These are phyloP conservation scores for Dysidea cf. avara DNA, from an alignment of 37 sponge, comb jelly and placozoan species.

Conservation along the genomic window DNA sequence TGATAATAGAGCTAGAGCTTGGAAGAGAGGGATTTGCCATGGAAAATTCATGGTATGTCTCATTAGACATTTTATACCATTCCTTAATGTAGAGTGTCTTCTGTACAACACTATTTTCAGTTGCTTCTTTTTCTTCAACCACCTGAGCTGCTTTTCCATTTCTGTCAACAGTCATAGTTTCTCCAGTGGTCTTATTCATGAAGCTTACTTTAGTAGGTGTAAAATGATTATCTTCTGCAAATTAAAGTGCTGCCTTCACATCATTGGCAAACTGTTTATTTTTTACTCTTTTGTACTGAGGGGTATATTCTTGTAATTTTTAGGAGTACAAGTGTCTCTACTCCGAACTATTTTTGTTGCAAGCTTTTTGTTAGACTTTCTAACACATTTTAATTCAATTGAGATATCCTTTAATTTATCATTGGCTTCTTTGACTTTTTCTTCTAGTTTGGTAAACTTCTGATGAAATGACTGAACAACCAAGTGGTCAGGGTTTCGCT, in stretches of 20 bases:
- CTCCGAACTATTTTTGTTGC: too few relatives aligned
- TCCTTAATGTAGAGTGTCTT: background rate
- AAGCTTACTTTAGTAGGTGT: background rate
- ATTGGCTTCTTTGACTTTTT: background rate
- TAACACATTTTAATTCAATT: background rate
- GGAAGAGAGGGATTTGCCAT: conserved; percentile 5
- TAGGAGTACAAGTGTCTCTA: background rate
- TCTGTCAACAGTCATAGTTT: background rate
- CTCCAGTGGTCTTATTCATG: background rate
- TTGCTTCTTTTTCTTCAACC: background rate
- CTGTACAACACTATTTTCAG: background rate
- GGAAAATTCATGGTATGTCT: too few relatives aligned
- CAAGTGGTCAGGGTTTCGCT: too few relatives aligned
- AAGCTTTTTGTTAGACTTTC: too few relatives aligned
- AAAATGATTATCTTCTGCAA: background rate
- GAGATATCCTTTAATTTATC: background rate
- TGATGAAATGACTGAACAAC: too few relatives aligned
- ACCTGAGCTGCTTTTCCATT: background rate
- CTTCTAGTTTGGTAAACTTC: background rate
- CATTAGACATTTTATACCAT: background rate
- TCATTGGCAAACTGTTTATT: too few relatives aligned
- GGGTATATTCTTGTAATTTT: background rate
- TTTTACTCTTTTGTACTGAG: background rate
- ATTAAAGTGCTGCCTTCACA: background rate
- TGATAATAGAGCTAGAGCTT: background rate